These are phyloP conservation scores for Echinarachnius parma DNA, from an alignment of 53 echinoderm and acorn worm genomes.

Conservation along the genomic window DNA sequence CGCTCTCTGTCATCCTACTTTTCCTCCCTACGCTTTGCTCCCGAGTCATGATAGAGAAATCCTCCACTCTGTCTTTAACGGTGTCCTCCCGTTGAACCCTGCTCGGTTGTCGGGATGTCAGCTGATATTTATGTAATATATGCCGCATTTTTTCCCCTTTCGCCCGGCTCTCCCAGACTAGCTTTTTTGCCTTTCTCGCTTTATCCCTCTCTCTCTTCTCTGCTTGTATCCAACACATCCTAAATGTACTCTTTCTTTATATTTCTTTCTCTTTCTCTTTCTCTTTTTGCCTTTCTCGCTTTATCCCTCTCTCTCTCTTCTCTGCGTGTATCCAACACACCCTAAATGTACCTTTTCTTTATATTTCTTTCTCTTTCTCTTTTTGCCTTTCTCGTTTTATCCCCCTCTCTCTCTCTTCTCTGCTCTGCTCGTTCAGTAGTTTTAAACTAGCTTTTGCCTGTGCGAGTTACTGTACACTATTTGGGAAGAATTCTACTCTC, in stretches of 20 bases:
- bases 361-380: background rate
- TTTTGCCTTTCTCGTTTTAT: background rate
- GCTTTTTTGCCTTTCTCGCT: background rate
- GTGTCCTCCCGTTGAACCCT: slow-evolving; percentile 33
- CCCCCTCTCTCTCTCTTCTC: background rate
- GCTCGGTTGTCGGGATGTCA: background rate
- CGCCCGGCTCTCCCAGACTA: background rate
- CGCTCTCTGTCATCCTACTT: slow-evolving; percentile 4
- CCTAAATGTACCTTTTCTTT: background rate
- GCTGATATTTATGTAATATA: slow-evolving; percentile 52
- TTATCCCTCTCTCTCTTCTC: slow-evolving; percentile 1
- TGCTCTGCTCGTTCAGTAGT: too few species aligned
- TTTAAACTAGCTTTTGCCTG: too few species aligned
- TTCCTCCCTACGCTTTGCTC: background rate
- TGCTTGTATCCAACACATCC: background rate
- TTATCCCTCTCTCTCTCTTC: background rate
- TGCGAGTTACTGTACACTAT: too few species aligned
- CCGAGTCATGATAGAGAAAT: too few species aligned
- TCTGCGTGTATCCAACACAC: background rate
- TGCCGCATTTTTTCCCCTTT: slow-evolving; percentile 19
- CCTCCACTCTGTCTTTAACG: slow-evolving; percentile 1
- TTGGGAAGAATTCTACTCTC: too few species aligned
- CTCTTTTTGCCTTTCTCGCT: background rate
- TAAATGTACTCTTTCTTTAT: background rate
- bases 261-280: background rate